Evolutionary conservation across 2,888 invertebrate species (phyloP).

Genomic region (Hyles lineata): DNA sequence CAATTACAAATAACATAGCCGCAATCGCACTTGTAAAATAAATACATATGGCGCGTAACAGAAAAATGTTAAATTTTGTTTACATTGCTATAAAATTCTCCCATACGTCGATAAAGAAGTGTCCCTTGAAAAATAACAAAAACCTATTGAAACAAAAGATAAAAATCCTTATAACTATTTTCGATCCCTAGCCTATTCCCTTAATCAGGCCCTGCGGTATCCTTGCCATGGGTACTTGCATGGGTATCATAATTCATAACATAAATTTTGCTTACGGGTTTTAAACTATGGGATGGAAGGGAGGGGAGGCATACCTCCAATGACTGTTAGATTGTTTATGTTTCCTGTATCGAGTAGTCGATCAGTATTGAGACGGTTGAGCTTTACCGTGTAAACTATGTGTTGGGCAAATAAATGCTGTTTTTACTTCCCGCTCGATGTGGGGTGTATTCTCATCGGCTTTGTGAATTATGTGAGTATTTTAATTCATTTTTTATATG

Average conservation of each 20-base stretch:
- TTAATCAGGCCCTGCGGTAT: not conserved
- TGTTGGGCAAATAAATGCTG: constrained; percentile 15
- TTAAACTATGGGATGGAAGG: not conserved
- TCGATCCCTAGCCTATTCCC: not conserved
- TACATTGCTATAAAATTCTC: no score
- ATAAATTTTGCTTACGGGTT: constrained; percentile 21
- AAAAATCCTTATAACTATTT: not conserved
- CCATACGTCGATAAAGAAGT: no score
- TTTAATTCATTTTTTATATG: not conserved
- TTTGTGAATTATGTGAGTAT: constrained; percentile 8
- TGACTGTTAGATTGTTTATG: not conserved
- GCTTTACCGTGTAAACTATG: not conserved
- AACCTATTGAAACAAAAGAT: no score
- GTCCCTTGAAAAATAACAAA: no score
- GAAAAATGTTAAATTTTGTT: no score
- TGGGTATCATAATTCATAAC: constrained; percentile 19
- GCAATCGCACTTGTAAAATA: no score
- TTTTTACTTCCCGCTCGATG: not conserved
- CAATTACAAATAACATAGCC: no score
- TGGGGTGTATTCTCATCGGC: not conserved
- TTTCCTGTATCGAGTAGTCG: no score
- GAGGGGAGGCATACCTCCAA: not conserved
- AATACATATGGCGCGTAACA: no score
- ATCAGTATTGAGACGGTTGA: not conserved
- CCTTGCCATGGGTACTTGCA: constrained; percentile 8